A percentile compares a stretch with the other conserved stretches of the same genome.
These are phyloP conservation scores for Orientallactaga bullata DNA, from an alignment of 2,113 vertebrate species.

Conservation along the genomic window DNA sequence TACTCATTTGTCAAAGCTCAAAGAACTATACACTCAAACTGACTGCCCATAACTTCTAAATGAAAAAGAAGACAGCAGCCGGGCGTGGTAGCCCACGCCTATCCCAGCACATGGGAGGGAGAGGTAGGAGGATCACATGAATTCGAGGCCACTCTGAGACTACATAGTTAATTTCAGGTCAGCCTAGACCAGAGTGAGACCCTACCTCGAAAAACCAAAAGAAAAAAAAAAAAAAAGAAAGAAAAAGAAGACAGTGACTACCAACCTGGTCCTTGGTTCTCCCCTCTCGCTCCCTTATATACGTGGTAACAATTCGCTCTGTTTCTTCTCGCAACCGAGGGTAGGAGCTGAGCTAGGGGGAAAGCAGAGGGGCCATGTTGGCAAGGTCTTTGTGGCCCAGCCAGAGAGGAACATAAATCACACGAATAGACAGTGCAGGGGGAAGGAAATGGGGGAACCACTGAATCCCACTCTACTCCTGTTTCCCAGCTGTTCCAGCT, in stretches of 20 bases:
- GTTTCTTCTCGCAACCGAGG: slow-evolving; percentile 96
- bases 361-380: slow-evolving; percentile 22
- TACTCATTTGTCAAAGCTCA: not conserved
- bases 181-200: too few relatives aligned
- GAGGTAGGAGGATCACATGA: too few relatives aligned
- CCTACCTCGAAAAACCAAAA: too few relatives aligned
- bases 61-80: too few relatives aligned
- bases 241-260: slow-evolving; percentile 64
- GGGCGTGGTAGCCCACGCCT: too few relatives aligned
- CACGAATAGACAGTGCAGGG: not conserved
- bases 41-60: not conserved
- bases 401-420: not conserved
- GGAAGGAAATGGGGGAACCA: not conserved
- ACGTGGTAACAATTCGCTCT: slow-evolving; percentile 95
- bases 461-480: slow-evolving; percentile 35
- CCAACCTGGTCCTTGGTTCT: slow-evolving; percentile 98
- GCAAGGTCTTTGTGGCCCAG: not conserved
- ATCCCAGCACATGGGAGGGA: too few relatives aligned
- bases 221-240: too few relatives aligned
- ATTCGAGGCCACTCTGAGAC: too few relatives aligned
- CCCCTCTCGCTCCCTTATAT: slow-evolving; percentile 95
- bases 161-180: too few relatives aligned
- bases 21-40: not conserved
- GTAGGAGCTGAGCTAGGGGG: slow-evolving; percentile 93
- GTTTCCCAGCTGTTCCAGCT: not conserved